These are phyloP conservation scores for Tetramorium parvispinum DNA, from an alignment of 1,140 invertebrate genomes.

Conservation along the genomic window DNA sequence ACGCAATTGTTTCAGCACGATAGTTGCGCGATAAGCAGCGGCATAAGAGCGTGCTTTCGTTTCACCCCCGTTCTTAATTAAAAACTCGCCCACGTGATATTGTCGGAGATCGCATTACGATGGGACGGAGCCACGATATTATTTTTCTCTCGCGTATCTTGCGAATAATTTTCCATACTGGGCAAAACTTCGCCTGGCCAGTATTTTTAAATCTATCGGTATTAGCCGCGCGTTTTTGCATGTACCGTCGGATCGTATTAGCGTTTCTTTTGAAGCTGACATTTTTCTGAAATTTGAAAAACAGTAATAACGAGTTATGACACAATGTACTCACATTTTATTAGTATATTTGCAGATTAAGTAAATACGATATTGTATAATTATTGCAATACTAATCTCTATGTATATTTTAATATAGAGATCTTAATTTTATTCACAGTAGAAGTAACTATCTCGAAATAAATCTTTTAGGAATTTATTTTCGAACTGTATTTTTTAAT, in stretches of 20 bases:
- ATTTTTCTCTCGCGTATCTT: neutral
- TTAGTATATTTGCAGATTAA: neutral
- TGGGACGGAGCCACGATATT: neutral
- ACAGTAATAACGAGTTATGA: neutral
- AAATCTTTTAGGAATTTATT: neutral
- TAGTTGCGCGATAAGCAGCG: neutral
- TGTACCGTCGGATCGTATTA: neutral
- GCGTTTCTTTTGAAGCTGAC: neutral
- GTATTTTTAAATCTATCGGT: neutral
- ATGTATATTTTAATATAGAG: neutral
- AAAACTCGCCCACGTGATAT: conserved; percentile 5
- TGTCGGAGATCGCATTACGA: conserved; percentile 3
- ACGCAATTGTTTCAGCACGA: neutral
- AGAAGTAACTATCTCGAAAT: neutral
- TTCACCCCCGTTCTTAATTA: conserved; percentile 7
- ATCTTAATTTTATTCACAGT: neutral
- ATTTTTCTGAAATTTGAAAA: neutral
- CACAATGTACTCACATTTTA: neutral
- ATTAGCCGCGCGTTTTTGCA: neutral
- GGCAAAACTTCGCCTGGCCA: neutral
- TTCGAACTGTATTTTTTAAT: neutral
- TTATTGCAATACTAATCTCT: neutral
- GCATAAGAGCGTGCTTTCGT: neutral
- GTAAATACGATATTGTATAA: neutral
- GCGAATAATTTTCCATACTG: neutral